Evolutionary conservation across 64 coral and sea anemone genomes (phyloP), one percentile per base, ranked within the genome.

Genomic region (Porites australiensis): DNA sequence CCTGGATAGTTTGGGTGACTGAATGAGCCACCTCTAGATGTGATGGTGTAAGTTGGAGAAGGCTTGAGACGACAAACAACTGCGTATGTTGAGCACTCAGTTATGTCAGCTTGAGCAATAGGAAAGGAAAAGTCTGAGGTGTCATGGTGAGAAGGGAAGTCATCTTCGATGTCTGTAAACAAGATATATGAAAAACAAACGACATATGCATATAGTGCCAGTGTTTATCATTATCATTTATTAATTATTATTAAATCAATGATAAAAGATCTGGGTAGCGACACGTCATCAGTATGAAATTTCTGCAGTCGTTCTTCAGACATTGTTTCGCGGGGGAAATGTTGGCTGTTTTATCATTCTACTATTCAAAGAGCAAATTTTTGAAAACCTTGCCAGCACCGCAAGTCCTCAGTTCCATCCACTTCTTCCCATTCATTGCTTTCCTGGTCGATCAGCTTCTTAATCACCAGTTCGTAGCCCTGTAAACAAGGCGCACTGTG

Each of bases 11-110:
- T 82, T 19, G 47, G 51, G 3, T 27, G 81, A 12, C 45, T n/a
- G 15, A 86, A 79, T 19, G n/a, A 76, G 2, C 59, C 70, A 45
- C 81, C 90, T 1, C 55, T 86, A 43, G 82, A 37, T 61, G 53
- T 93, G 51, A 93, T 77, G 14, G 19, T 48, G 5, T 20, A 66
- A 14, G 44, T 23, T 52, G 75, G 68, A 43, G 77, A 80, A 4
- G 23, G 1, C 52, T 20, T 71, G 11, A 87, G 91, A 55, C 91
- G 91, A 79, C 77, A 87, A 61, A 93, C 83, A 8, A 93, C 91
- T 13, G 91, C 82, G 54, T 87, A 93, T 3, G 74, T 79, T 3
- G 91, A 79, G 50, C 83, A 93, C 50, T 87, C 13, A 2, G 23
- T 8, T 6, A 93, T 93, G 6, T 87, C 91, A 70, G 83, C 64